These are phyloP conservation scores for Ceratosolen solmsi DNA, from an alignment of 1,140 invertebrate species.

Conservation along the genomic window DNA sequence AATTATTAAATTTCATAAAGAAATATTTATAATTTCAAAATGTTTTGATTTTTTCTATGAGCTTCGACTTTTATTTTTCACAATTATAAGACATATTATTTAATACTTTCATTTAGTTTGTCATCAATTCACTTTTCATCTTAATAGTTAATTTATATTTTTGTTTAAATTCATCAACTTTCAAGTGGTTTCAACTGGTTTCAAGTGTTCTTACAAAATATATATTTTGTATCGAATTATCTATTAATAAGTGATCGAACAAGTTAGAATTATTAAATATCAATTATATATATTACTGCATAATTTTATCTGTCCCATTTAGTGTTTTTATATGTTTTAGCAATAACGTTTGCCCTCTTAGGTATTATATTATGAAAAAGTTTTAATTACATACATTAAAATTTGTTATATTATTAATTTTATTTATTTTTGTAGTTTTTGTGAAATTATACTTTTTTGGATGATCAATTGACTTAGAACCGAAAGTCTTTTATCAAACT, in stretches of 20 bases:
- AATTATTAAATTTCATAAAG: not conserved
- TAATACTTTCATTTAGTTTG: slow-evolving; percentile 50
- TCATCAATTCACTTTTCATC: slow-evolving; percentile 35
- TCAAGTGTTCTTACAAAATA: slow-evolving; percentile 18
- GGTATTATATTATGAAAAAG: slow-evolving; percentile 50
- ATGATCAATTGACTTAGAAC: too few species aligned
- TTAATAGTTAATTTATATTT: slow-evolving; percentile 32
- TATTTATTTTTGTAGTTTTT: too few species aligned
- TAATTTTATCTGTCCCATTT: slow-evolving; percentile 44
- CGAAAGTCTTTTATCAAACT: too few species aligned
- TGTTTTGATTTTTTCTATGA: not conserved
- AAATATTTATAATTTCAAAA: not conserved
- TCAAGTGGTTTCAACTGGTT: too few species aligned
- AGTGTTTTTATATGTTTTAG: too few species aligned
- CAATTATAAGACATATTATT: slow-evolving; percentile 17
- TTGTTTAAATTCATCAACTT: slow-evolving; percentile 39
- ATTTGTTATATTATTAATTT: not conserved
- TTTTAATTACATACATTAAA: not conserved
- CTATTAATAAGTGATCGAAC: not conserved
- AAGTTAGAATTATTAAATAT: not conserved
- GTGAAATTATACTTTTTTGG: too few species aligned
- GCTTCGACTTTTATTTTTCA: slow-evolving; percentile 31
- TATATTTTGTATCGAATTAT: not conserved
- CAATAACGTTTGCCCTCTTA: slow-evolving; percentile 60
- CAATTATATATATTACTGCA: not conserved